These are phyloP conservation scores for Daubentonia madagascariensis DNA, from an alignment of 2,113 vertebrate genomes.

Conservation along the genomic window DNA sequence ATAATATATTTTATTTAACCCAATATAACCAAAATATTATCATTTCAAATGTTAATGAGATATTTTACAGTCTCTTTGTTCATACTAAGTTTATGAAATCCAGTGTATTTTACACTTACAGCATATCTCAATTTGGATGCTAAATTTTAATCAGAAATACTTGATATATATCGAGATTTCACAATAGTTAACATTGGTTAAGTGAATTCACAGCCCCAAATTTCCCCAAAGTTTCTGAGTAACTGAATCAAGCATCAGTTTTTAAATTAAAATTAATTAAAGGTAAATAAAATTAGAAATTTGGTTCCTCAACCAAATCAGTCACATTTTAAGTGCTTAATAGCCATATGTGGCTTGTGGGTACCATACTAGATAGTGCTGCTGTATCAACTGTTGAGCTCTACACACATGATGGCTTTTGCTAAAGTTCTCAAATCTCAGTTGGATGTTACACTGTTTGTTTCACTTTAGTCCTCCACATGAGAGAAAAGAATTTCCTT, in stretches of 20 bases:
- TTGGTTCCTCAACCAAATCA: background rate
- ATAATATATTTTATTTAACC: conserved; percentile 21
- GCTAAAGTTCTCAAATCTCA: background rate
- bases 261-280: background rate
- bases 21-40: background rate
- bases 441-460: background rate
- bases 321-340: background rate
- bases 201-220: background rate
- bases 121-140: background rate
- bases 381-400: background rate
- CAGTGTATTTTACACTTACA: background rate
- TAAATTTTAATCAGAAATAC: conserved; percentile 13
- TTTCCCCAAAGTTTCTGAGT: background rate
- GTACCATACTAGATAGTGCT: background rate
- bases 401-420: background rate
- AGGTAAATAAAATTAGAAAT: background rate
- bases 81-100: background rate
- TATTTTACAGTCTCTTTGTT: background rate
- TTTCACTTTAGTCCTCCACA: background rate
- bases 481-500: conserved; percentile 20
- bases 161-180: background rate
- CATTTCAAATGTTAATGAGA: background rate
- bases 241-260: background rate
- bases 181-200: background rate
- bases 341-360: background rate